Percentiles rank a stretch among this genome's conserved stretches.
Conservation (phyloP, 2,113 vertebrate species). For the Pedetes capensis region DNA sequence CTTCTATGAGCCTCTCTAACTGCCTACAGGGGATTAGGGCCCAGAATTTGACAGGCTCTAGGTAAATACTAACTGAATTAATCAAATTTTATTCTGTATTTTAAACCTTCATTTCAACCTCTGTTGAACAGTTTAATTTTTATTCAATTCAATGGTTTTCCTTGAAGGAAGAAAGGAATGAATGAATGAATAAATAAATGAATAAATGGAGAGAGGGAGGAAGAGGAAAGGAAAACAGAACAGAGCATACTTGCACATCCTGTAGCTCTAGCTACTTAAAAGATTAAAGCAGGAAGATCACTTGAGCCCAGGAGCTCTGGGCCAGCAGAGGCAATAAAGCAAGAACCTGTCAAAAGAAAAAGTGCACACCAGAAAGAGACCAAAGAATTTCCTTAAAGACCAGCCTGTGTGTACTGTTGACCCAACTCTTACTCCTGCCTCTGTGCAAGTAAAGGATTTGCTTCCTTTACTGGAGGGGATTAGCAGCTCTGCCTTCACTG, state of each 20-base stretch:
- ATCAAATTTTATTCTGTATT: slow-evolving; percentile 25
- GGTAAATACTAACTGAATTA: slow-evolving; percentile 42
- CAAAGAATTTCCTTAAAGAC: background rate
- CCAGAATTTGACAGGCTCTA: slow-evolving; percentile 31
- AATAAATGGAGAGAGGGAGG: too few species aligned
- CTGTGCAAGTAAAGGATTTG: background rate
- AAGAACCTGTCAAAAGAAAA: background rate
- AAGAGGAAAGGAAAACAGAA: background rate
- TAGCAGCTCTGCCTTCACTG: background rate
- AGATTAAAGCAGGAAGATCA: background rate
- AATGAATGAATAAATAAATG: too few species aligned
- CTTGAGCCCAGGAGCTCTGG: background rate
- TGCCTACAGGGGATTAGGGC: background rate
- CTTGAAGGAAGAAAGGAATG: too few species aligned
- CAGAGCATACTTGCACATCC: too few species aligned
- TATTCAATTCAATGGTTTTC: slow-evolving; percentile 16
- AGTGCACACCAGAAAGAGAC: background rate
- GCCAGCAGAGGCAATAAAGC: background rate
- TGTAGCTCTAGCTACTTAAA: background rate
- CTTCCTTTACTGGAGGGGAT: background rate
- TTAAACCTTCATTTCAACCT: slow-evolving; percentile 42
- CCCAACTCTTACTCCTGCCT: background rate
- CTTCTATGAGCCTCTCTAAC: background rate
- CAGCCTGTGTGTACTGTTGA: background rate
- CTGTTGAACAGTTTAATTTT: slow-evolving; percentile 42